phyloP scores from a whole-genome alignment of 2,888 invertebrate species.

The Crioceris asparagi region DNA sequence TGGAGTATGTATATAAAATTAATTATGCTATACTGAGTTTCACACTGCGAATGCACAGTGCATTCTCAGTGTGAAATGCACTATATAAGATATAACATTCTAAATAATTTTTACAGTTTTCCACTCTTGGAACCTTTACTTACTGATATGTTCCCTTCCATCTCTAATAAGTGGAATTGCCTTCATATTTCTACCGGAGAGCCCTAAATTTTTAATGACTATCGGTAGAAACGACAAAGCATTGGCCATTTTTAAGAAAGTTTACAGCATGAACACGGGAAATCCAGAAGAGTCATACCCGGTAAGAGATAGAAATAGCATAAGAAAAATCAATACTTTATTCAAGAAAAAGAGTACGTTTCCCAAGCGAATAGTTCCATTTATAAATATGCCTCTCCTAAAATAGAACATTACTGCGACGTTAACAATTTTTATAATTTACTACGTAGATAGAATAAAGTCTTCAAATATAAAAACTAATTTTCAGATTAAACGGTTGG shows the following conservation, averaged over 20 bases:
- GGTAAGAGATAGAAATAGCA: constrained; percentile 39
- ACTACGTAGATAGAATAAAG: too few species aligned
- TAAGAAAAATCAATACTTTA: too few species aligned
- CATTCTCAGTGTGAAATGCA: too few species aligned
- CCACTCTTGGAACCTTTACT: constrained; percentile 52
- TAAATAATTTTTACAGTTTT: constrained; percentile 41
- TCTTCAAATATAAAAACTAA: too few species aligned
- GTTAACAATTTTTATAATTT: too few species aligned
- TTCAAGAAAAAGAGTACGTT: too few species aligned
- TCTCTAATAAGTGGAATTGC: constrained; percentile 54
- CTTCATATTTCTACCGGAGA: constrained; percentile 57
- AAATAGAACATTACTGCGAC: too few species aligned
- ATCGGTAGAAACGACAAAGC: constrained; percentile 56
- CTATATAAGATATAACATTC: too few species aligned
- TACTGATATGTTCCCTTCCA: constrained; percentile 50
- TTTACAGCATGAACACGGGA: constrained; percentile 57
- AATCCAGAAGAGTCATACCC: constrained; percentile 51
- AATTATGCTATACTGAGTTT: too few species aligned
- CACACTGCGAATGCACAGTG: too few species aligned
- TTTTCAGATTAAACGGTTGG: constrained; percentile 33
- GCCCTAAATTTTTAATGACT: constrained; percentile 68
- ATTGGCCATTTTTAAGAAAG: constrained; percentile 48
- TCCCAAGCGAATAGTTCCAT: too few species aligned
- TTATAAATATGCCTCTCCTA: too few species aligned
- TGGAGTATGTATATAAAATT: constrained; percentile 16